Conservation (phyloP, 2,113 vertebrate genomes). For the Cettia cetti region DNA sequence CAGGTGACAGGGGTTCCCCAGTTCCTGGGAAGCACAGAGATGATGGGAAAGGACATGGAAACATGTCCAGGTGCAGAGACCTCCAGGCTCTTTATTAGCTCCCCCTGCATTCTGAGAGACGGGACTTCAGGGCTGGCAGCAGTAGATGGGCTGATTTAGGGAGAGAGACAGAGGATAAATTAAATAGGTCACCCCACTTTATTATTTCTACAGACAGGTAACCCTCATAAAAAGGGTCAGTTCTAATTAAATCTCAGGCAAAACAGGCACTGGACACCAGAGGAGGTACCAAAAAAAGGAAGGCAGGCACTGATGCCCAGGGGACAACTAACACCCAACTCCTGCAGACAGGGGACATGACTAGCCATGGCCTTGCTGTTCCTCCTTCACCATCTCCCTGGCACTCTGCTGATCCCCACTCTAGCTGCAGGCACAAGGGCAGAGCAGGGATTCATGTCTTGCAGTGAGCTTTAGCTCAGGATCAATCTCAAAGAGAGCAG, state of each 20-base stretch:
- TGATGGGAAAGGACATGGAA: not conserved
- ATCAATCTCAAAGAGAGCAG: not conserved
- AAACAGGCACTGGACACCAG: not conserved
- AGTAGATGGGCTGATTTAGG: not conserved
- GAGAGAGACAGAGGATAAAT: not conserved
- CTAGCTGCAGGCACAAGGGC: not conserved
- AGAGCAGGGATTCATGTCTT: not conserved
- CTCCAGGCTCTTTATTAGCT: not conserved
- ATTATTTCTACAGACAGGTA: not conserved
- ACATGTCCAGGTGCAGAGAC: not conserved
- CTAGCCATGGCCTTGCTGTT: not conserved
- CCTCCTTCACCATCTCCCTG: not conserved
- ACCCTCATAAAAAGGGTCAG: not conserved
- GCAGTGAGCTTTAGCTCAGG: not conserved
- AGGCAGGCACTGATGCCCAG: not conserved
- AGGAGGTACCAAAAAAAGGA: not conserved
- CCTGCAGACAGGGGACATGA: not conserved
- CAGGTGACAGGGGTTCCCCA: not conserved
- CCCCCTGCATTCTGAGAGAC: not conserved
- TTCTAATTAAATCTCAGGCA: not conserved
- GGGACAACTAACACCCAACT: not conserved
- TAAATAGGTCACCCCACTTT: conserved; percentile 6
- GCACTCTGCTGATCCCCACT: not conserved
- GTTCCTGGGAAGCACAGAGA: not conserved
- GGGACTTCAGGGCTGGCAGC: not conserved